A percentile compares a stretch with the other conserved stretches of the same genome.
Evolutionary conservation across 2,888 invertebrate species (phyloP).

Genomic region (Chouioia cunea): DNA sequence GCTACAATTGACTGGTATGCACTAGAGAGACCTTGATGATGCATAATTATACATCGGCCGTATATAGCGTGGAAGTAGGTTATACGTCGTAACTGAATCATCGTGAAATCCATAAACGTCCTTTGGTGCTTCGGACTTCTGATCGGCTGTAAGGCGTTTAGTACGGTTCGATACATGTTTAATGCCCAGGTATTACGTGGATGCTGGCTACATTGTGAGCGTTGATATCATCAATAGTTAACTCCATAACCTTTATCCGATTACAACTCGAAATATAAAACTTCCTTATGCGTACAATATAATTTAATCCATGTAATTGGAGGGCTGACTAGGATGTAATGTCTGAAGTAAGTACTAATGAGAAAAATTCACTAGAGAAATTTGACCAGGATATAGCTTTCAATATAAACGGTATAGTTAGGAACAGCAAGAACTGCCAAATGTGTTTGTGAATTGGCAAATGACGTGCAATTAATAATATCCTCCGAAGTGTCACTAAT

Average conservation of each 20-base stretch:
- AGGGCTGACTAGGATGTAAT: no score
- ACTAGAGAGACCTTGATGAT: slow-evolving; percentile 21
- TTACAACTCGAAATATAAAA: no score
- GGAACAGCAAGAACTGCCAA: no score
- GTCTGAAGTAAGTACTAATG: no score
- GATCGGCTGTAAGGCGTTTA: slow-evolving; percentile 50
- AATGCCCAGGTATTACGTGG: slow-evolving; percentile 12
- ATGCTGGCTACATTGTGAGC: neutral
- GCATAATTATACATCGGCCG: slow-evolving; percentile 20
- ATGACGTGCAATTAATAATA: neutral
- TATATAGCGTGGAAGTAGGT: slow-evolving; percentile 17
- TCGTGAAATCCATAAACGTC: slow-evolving; percentile 52
- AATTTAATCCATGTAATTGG: no score
- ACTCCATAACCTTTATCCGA: no score
- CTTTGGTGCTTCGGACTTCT: slow-evolving; percentile 51
- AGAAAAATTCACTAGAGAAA: no score
- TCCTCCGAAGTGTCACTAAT: slow-evolving; percentile 28
- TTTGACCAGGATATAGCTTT: no score
- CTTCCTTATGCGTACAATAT: no score
- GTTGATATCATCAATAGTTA: no score
- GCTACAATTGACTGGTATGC: neutral
- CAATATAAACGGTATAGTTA: no score
- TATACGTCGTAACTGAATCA: slow-evolving; percentile 53
- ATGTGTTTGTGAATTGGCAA: no score
- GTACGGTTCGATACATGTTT: neutral